Conservation (phyloP, 2,888 invertebrate genomes). For the Drosophila leonis region DNA sequence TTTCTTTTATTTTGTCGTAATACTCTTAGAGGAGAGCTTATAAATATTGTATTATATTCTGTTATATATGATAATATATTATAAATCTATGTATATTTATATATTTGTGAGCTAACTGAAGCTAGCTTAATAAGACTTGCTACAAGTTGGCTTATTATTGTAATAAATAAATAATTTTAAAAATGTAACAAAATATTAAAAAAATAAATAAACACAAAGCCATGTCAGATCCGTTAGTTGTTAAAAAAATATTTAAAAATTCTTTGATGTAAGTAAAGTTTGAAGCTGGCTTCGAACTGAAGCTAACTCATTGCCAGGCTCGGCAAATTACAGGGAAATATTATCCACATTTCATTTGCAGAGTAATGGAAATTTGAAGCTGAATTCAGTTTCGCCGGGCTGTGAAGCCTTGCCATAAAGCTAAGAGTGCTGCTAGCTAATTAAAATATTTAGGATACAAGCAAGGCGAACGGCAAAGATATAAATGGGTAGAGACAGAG, state of each 20-base stretch:
- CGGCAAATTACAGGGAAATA: too few relatives aligned
- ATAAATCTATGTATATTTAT: too few relatives aligned
- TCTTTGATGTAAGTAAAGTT: neutral
- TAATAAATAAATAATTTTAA: too few relatives aligned
- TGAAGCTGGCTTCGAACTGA: conserved; percentile 1
- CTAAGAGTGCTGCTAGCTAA: neutral
- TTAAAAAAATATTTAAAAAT: neutral
- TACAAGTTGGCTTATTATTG: too few relatives aligned
- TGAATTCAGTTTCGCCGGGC: neutral
- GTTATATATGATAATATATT: neutral
- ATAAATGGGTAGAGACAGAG: neutral
- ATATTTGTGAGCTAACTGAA: neutral
- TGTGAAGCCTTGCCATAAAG: neutral
- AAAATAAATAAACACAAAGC: neutral
- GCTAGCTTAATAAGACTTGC: neutral
- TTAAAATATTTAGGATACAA: neutral
- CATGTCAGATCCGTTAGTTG: neutral
- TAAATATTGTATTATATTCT: neutral
- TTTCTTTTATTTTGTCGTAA: neutral
- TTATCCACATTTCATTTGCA: neutral
- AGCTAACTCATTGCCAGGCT: neutral
- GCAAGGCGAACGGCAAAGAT: neutral
- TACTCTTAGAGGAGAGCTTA: neutral
- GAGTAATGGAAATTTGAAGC: neutral
- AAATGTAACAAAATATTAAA: too few relatives aligned